These are phyloP conservation scores for Tachystola acroxantha DNA, from an alignment of 2,888 invertebrate species.

Conservation along the genomic window DNA sequence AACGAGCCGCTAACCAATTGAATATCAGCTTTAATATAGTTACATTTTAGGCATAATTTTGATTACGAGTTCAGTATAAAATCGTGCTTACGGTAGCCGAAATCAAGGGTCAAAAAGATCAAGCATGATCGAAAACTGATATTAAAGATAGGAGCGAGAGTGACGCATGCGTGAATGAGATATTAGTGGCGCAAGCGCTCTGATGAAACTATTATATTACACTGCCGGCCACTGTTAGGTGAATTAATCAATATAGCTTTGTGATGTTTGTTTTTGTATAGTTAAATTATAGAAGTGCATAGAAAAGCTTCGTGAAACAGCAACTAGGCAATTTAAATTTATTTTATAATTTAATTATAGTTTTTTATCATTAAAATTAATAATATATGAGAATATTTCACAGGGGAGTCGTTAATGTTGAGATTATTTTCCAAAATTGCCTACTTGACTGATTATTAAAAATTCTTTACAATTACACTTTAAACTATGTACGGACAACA, in stretches of 20 bases:
- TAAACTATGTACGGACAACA: too few relatives aligned
- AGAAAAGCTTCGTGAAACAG: too few relatives aligned
- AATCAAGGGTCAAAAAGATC: conserved; percentile 72
- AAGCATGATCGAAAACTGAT: conserved; percentile 73
- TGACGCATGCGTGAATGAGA: conserved; percentile 74
- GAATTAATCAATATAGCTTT: conserved; percentile 8
- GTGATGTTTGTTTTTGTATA: neutral
- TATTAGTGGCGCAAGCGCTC: conserved; percentile 52
- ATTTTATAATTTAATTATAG: too few relatives aligned
- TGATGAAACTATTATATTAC: conserved; percentile 32
- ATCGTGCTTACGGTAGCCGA: conserved; percentile 74
- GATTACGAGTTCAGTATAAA: conserved; percentile 25
- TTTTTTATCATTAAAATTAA: too few relatives aligned
- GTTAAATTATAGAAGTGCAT: too few relatives aligned
- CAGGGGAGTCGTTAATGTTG: too few relatives aligned
- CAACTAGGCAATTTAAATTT: too few relatives aligned
- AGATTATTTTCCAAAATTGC: too few relatives aligned
- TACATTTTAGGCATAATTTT: conserved; percentile 23
- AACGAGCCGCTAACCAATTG: conserved; percentile 33
- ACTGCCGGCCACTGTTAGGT: conserved; percentile 15
- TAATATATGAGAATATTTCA: too few relatives aligned
- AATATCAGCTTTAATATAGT: conserved; percentile 25
- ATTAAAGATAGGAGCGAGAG: conserved; percentile 61
- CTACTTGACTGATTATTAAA: too few relatives aligned
- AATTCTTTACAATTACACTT: too few relatives aligned